Percentiles rank a stretch among this genome's conserved stretches.
These are phyloP conservation scores for Teleogryllus oceanicus DNA, from an alignment of 2,888 invertebrate species.

Conservation along the genomic window DNA sequence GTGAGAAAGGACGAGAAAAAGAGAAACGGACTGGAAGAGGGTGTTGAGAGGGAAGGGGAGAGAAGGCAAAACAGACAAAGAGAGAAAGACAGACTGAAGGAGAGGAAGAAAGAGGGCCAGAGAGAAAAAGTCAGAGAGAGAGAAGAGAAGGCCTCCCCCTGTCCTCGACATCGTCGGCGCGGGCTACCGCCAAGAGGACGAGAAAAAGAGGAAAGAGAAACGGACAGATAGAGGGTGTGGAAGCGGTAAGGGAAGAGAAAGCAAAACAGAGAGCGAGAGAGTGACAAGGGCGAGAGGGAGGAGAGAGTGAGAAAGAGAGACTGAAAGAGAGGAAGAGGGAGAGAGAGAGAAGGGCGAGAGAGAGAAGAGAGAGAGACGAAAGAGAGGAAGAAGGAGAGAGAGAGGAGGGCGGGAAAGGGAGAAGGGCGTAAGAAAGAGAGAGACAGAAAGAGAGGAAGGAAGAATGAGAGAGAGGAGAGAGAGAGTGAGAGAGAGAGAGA, in stretches of 20 bases:
- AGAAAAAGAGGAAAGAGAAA: neutral
- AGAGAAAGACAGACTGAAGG: neutral
- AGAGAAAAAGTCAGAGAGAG: neutral
- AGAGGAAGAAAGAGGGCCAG: neutral
- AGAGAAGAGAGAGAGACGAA: too few relatives aligned
- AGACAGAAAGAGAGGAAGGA: neutral
- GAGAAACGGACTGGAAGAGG: too few relatives aligned
- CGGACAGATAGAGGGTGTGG: neutral
- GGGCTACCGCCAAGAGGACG: neutral
- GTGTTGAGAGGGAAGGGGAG: too few relatives aligned
- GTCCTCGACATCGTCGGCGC: too few relatives aligned
- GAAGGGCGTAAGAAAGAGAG: neutral
- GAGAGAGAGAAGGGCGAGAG: constrained; percentile 4
- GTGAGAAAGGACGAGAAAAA: too few relatives aligned
- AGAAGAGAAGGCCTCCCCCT: too few relatives aligned
- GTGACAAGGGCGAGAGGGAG: neutral
- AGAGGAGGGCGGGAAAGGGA: too few relatives aligned
- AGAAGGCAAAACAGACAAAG: neutral
- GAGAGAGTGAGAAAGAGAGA: constrained; percentile 23
- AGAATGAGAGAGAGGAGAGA: neutral
- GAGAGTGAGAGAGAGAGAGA: neutral
- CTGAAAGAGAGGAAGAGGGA: constrained; percentile 19
- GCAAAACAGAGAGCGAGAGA: neutral
- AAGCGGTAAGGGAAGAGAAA: neutral
- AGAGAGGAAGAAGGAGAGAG: too few relatives aligned